Evolutionary conservation across 1,140 invertebrate species (phyloP), one percentile per base, ranked within the genome.

Genomic region (Monochamus saltuarius): DNA sequence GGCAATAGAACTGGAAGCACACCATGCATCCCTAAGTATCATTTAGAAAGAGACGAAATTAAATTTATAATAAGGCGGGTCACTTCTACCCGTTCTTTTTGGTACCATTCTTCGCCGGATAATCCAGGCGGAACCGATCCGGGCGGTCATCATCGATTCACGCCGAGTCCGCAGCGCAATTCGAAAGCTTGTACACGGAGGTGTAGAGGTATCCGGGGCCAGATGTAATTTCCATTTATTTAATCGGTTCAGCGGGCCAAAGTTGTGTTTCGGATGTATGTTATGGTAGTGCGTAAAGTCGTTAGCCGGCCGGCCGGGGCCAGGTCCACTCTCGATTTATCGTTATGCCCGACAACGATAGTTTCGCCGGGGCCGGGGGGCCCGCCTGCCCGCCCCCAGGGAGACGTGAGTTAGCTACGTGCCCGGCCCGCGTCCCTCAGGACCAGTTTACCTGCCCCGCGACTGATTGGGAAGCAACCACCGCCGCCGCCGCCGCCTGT

Each of bases 351-450:
- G 64, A 61, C 55, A 59, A 68, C 62, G 66, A 70, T 68, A 68
- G 68, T 67, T 70, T 59, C 62, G 49, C 49, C 64, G 13, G 40
- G n/a, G 14, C 19, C 13, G 29, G 34, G n/a, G n/a, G n/a, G n/a
- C n/a, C n/a, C 7, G 46, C 46, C 57, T 52, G 51, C 19, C 43
- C 49, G 50, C 43, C 72, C 63, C 67, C 36, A 22, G 73, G 71
- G 72, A 72, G 59, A 66, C 61, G 68, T 75, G 71, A 72, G 71
- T 74, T 74, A 66, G 73, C 66, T 75, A 74, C 73, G 73, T 75
- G 72, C 68, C 64, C 59, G 51, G 42, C 46, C 61, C 39, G 17
- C 19, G 43, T 69, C 69, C 65, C 71, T 50, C 35, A 58, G 68
- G 72, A 69, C 64, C 69, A 68, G 67, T 74, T 75, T 73, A 75